Percentiles rank a stretch among this genome's conserved stretches.
Evolutionary conservation across 23 tunicate species (phyloP).

Genomic region (Oikopleura albicans): DNA sequence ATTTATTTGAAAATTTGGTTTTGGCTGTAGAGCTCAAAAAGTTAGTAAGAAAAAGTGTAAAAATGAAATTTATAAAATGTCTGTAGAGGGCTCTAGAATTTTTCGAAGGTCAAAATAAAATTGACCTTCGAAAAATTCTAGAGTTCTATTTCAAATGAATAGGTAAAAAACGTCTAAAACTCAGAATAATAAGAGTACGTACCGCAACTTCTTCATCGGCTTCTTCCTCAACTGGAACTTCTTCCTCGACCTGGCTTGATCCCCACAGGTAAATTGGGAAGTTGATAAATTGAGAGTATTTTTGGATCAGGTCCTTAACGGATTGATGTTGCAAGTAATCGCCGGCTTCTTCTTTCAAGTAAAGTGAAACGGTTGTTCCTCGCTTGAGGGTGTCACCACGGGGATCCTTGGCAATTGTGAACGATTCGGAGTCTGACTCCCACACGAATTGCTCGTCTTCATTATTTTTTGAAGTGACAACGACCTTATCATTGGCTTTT

Average conservation of each 20-base stretch:
- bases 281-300: conserved; percentile 97
- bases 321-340: conserved; percentile 60
- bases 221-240: conserved; percentile 78
- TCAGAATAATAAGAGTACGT: too few relatives aligned
- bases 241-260: conserved; percentile 56
- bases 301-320: conserved; percentile 44
- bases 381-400: conserved; percentile 76
- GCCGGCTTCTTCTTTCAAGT: conserved; percentile 87
- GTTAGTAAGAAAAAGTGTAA: too few relatives aligned
- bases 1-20: too few relatives aligned
- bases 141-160: too few relatives aligned
- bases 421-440: conserved; percentile 90
- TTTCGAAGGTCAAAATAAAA: too few relatives aligned
- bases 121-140: too few relatives aligned
- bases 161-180: too few relatives aligned
- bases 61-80: too few relatives aligned
- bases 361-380: conserved; percentile 86
- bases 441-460: conserved; percentile 88
- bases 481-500: too few relatives aligned
- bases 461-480: too few relatives aligned
- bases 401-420: conserved; percentile 62
- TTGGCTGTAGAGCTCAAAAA: too few relatives aligned
- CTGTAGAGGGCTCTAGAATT: too few relatives aligned
- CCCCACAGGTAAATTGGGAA: conserved; percentile 96
- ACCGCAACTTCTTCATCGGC: conserved; percentile 32